A percentile compares a stretch with the other conserved stretches of the same genome.
These are phyloP conservation scores for Chrysotoxum bicinctum DNA, from an alignment of 2,888 invertebrate species.

Conservation along the genomic window DNA sequence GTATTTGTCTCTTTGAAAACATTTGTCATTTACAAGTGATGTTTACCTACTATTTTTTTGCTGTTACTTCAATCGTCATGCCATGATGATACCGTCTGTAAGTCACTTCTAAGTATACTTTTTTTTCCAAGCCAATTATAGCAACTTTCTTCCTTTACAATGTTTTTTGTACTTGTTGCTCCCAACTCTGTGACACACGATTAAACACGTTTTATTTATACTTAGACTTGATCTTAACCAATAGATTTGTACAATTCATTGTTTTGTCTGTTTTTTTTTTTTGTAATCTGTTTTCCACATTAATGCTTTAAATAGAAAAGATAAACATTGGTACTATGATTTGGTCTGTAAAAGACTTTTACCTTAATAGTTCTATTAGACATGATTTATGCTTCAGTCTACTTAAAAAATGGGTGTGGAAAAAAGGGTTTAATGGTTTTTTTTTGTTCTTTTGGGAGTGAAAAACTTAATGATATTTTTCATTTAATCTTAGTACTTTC, in stretches of 20 bases:
- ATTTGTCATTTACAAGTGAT: slow-evolving; percentile 52
- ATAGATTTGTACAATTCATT: slow-evolving; percentile 17
- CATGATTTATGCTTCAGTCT: background rate
- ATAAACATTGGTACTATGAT: background rate
- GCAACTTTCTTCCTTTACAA: slow-evolving; percentile 56
- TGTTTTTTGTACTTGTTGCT: slow-evolving; percentile 41
- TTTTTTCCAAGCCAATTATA: slow-evolving; percentile 45
- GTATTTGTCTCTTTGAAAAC: slow-evolving; percentile 33
- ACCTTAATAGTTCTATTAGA: background rate
- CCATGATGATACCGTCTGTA: background rate
- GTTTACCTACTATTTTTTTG: slow-evolving; percentile 33
- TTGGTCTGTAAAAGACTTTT: background rate
- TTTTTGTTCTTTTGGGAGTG: background rate
- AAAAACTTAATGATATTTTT: background rate
- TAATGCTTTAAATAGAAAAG: slow-evolving; percentile 5
- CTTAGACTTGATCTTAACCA: slow-evolving; percentile 1
- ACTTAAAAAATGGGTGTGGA: background rate
- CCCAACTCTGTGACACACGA: slow-evolving; percentile 23
- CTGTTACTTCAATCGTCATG: slow-evolving; percentile 27
- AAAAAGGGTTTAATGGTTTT: background rate
- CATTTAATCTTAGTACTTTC: slow-evolving; percentile 6
- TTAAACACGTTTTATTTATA: slow-evolving; percentile 36
- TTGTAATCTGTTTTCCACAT: slow-evolving; percentile 16
- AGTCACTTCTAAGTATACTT: background rate
- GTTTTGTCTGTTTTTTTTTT: background rate